Evolutionary conservation across 2,888 invertebrate species (phyloP).

Genomic region (Crioceris asparagi): DNA sequence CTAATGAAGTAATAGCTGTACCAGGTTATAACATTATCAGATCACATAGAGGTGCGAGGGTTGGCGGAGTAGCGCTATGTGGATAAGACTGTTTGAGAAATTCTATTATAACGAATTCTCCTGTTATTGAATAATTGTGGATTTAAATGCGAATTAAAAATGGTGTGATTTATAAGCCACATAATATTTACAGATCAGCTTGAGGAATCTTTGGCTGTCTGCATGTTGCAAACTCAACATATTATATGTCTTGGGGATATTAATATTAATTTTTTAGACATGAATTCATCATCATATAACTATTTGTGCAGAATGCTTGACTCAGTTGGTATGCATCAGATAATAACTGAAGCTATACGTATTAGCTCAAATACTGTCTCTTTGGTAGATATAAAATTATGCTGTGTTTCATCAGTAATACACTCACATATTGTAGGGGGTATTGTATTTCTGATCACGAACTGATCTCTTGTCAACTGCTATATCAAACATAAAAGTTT

Average conservation of each 20-base stretch:
- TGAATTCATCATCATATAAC: not conserved
- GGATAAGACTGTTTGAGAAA: not conserved
- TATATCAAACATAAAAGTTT: too few species aligned
- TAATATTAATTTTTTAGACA: not conserved
- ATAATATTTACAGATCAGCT: not conserved
- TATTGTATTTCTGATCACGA: not conserved
- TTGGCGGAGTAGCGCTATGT: not conserved
- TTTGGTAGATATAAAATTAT: not conserved
- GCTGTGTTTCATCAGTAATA: not conserved
- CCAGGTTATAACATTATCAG: not conserved
- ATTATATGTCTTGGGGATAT: slow-evolving; percentile 1
- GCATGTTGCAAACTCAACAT: not conserved
- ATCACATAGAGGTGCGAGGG: not conserved
- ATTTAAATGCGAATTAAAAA: not conserved
- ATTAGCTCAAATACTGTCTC: not conserved
- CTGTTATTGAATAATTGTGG: not conserved
- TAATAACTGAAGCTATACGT: not conserved
- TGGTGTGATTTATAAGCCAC: not conserved
- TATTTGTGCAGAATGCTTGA: not conserved
- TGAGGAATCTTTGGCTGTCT: not conserved
- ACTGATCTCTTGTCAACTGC: not conserved
- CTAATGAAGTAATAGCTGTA: not conserved
- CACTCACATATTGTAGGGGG: not conserved
- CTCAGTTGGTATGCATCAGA: not conserved
- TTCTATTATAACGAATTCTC: not conserved